Evolutionary conservation across 2,797 vertebrate genomes (phyloP).

Genomic region (Margarornis squamiger): DNA sequence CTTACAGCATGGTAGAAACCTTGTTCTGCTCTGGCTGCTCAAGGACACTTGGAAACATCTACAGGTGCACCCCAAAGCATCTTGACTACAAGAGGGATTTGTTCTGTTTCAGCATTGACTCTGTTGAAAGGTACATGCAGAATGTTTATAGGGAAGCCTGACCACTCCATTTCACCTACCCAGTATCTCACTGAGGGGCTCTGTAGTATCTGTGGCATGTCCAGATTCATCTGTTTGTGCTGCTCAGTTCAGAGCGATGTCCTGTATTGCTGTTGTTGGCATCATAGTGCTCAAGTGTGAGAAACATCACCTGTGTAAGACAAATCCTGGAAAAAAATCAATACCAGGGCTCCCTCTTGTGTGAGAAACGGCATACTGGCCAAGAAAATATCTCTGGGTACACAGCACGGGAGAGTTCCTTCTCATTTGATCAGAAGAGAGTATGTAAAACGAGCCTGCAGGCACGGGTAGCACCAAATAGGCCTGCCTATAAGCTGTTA

Average conservation of each 20-base stretch:
- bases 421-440: neutral
- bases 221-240: neutral
- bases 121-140: slow-evolving; percentile 84
- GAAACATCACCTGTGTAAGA: neutral
- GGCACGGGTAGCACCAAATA: neutral
- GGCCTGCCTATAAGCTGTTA: neutral
- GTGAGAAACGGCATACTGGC: neutral
- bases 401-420: neutral
- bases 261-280: neutral
- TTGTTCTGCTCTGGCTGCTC: slow-evolving; percentile 83
- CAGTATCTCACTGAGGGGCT: fast-evolving
- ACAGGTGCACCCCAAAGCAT: slow-evolving; percentile 82
- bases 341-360: neutral
- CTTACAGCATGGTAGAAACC: slow-evolving; percentile 80
- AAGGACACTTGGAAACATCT: slow-evolving; percentile 80
- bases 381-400: neutral
- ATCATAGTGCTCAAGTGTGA: neutral
- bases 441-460: neutral
- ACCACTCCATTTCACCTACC: neutral
- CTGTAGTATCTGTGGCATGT: neutral
- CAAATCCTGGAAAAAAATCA: neutral
- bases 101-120: slow-evolving; percentile 83
- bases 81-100: slow-evolving; percentile 87
- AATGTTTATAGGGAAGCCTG: neutral
- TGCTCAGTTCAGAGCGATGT: neutral